phyloP scores from a whole-genome alignment of 2,888 invertebrate species.

The Gortyna flavago region DNA sequence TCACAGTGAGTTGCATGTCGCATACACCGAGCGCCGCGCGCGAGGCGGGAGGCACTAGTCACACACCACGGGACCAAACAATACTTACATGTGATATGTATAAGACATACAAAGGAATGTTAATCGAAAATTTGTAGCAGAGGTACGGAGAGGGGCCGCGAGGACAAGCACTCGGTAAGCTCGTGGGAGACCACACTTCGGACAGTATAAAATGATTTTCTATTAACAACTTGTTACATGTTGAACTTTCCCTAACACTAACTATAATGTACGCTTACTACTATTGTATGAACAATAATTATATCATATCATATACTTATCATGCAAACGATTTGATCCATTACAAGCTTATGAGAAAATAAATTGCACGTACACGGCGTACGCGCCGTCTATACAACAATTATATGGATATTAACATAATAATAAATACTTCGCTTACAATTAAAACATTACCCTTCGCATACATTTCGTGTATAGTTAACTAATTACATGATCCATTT shows the following conservation, averaged over 20 bases:
- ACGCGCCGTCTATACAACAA: constrained; percentile 68
- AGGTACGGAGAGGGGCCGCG: constrained; percentile 48
- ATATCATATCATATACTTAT: constrained; percentile 57
- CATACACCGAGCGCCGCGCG: no score
- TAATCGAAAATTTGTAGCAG: constrained; percentile 50
- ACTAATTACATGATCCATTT: constrained; percentile 58
- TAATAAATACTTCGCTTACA: constrained; percentile 74
- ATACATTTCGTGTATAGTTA: constrained; percentile 73
- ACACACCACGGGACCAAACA: constrained; percentile 31
- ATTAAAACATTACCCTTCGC: constrained; percentile 76
- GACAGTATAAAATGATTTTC: constrained; percentile 81
- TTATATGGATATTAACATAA: constrained; percentile 66
- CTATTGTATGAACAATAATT: constrained; percentile 69
- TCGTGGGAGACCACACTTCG: constrained; percentile 73
- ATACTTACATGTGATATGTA: constrained; percentile 67
- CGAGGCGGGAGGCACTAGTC: not conserved
- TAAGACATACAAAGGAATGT: constrained; percentile 65
- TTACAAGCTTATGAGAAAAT: constrained; percentile 77
- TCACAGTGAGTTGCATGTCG: no score
- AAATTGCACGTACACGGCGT: constrained; percentile 63
- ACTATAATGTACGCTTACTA: constrained; percentile 60
- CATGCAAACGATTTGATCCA: constrained; percentile 77
- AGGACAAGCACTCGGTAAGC: constrained; percentile 70
- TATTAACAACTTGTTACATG: constrained; percentile 77
- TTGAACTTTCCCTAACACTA: constrained; percentile 67